phyloP scores from a whole-genome alignment of 2,797 vertebrate genomes.

The Premnoplex brunnescens region DNA sequence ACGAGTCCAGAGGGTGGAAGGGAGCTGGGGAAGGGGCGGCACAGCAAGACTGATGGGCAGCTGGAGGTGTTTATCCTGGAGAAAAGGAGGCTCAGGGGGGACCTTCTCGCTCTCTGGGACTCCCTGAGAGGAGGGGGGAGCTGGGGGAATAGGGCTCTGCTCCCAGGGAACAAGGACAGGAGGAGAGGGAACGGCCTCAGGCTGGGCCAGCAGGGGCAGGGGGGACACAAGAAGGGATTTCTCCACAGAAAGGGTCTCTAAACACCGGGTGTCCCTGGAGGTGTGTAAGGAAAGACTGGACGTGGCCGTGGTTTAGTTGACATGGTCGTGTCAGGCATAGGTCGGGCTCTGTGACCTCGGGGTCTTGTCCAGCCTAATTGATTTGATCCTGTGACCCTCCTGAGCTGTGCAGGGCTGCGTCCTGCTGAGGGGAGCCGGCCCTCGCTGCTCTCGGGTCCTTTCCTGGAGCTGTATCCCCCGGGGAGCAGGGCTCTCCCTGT shows the following conservation, averaged over 20 bases:
- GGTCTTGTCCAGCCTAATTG: background rate
- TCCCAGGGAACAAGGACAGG: too few relatives aligned
- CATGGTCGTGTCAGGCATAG: too few relatives aligned
- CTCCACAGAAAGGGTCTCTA: background rate
- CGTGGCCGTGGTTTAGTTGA: background rate
- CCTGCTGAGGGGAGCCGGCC: background rate
- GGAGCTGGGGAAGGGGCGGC: too few relatives aligned
- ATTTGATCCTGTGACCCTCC: background rate
- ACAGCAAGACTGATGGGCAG: too few relatives aligned
- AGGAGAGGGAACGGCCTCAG: background rate
- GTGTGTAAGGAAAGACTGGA: background rate
- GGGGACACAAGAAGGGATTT: background rate
- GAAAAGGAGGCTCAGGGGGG: too few relatives aligned
- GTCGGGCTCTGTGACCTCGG: too few relatives aligned
- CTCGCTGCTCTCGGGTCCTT: background rate
- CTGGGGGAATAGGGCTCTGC: too few relatives aligned
- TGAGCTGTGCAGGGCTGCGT: background rate
- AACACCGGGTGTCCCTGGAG: background rate
- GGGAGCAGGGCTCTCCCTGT: fast-evolving
- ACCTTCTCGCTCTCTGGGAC: too few relatives aligned
- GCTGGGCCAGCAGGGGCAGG: background rate
- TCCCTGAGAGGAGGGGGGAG: too few relatives aligned
- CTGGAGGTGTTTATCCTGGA: too few relatives aligned
- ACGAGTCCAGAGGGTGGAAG: too few relatives aligned
- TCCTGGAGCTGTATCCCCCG: fast-evolving